Base-by-base conservation (phyloP, 2,113 vertebrate species). In the Lota lota region DNA sequence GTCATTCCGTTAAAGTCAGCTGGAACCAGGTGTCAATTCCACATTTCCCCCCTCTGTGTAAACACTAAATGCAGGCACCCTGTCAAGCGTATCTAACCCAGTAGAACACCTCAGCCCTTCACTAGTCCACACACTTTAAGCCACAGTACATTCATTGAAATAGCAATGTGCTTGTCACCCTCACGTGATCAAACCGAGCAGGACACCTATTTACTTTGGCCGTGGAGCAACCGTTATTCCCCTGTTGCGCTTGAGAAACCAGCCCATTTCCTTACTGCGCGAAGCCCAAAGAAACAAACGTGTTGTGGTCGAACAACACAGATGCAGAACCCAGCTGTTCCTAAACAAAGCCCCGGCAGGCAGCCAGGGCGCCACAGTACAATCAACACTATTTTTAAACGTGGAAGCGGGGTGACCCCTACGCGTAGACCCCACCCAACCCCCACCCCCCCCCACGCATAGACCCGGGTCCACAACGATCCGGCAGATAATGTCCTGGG, bases 291-390 rank as follows among this genome's bases (percentile, higher is more conserved):
- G 36, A 75, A 70, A 51, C 1, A 33, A 11, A 64, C 73, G 71
- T 73, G 63, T 8, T 54, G 61, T 77, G 66, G 33, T 18, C 28
- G 28, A 33, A 36, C 15, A 69, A 59, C 53, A 17, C 71, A 76
- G 71, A 89, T 86, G 79, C 77, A 67, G 83, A 85, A 76, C 62
- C 0, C 87, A 88, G 84, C 82, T 89, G 87, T 80, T 72, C 51
- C 40, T 69, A 33, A 83, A 84, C 85, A 89, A 88, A 83, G 81
- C 57, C 20, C 17, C 36, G 17, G 8, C 18, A 16, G 40, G 74
- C 80, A 86, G 87, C 81, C 90, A 86, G 68, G 61, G 56, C 18
- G 76, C 66, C 69, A 78, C 79, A 83, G 83, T 80, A 79, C 73
- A 77, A 74, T 85, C 71, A 66, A 6, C 21, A 71, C 63, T 89